Conservation (phyloP, 37 sponge, comb jelly and placozoan genomes). For the Geodia barretti region DNA sequence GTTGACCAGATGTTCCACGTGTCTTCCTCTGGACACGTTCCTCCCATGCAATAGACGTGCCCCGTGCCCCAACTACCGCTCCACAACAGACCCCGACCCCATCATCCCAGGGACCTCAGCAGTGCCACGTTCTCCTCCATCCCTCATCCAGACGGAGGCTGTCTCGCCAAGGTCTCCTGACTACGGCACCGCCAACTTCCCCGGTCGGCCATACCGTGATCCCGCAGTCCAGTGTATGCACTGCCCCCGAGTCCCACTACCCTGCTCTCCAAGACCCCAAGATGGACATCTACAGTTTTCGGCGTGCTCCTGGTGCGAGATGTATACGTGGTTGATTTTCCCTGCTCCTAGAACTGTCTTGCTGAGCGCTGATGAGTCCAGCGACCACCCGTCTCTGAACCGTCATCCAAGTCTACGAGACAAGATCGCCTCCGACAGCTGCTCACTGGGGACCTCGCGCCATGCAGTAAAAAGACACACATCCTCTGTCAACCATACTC, state of each 20-base stretch:
- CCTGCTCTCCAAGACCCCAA: constrained; percentile 37
- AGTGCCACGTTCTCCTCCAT: constrained; percentile 43
- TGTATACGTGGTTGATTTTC: constrained; percentile 19
- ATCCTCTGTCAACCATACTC: no score
- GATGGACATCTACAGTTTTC: constrained; percentile 62
- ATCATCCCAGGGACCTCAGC: constrained; percentile 61
- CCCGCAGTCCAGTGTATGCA: constrained; percentile 35
- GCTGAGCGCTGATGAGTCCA: background rate
- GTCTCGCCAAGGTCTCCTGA: constrained; percentile 57
- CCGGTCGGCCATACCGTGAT: constrained; percentile 10
- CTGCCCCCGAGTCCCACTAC: constrained; percentile 48
- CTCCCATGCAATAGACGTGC: constrained; percentile 26
- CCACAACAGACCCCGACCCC: constrained; percentile 28
- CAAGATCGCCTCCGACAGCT: background rate
- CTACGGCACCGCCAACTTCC: constrained; percentile 62
- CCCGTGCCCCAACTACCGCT: constrained; percentile 52
- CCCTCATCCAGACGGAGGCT: background rate
- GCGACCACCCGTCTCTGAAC: background rate
- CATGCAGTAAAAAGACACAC: no score
- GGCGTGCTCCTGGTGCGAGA: constrained; percentile 61
- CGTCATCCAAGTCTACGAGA: background rate
- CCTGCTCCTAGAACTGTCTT: constrained; percentile 15
- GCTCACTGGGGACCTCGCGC: no score
- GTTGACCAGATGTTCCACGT: no score
- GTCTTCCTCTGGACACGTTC: background rate